Evolutionary conservation across 2,797 vertebrate genomes (phyloP).

Genomic region (Sarcoramphus papa): DNA sequence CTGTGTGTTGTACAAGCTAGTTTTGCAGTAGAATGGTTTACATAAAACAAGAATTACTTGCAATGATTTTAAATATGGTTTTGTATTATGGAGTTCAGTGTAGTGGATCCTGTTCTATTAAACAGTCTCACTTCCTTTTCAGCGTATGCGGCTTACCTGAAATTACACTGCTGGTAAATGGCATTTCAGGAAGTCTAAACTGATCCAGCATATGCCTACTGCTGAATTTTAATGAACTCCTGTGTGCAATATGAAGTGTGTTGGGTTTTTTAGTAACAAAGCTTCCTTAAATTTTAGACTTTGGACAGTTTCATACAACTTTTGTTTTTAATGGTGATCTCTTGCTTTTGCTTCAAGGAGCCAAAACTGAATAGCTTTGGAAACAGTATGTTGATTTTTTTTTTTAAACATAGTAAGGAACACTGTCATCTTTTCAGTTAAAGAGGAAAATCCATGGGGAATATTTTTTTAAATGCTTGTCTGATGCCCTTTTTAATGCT

Average conservation of each 20-base stretch:
- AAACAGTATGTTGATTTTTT: neutral
- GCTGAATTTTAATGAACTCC: neutral
- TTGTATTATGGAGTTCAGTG: neutral
- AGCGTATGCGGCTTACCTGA: neutral
- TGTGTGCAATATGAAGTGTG: neutral
- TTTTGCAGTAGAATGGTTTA: neutral
- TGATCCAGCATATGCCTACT: neutral
- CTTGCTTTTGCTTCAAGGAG: neutral
- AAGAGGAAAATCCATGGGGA: neutral
- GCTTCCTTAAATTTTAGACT: neutral
- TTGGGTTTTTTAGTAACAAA: neutral
- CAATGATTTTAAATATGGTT: neutral
- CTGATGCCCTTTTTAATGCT: neutral
- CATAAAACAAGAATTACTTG: neutral
- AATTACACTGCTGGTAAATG: neutral
- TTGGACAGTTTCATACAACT: neutral
- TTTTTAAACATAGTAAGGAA: neutral
- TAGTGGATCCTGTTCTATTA: neutral
- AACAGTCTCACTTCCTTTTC: neutral
- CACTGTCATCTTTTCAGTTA: neutral
- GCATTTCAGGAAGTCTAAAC: neutral
- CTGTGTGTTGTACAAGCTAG: neutral
- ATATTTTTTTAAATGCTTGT: neutral
- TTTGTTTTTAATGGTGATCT: neutral
- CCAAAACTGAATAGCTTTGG: neutral